Evolutionary conservation across 2,888 invertebrate genomes (phyloP).

Genomic region (Formica aserva): DNA sequence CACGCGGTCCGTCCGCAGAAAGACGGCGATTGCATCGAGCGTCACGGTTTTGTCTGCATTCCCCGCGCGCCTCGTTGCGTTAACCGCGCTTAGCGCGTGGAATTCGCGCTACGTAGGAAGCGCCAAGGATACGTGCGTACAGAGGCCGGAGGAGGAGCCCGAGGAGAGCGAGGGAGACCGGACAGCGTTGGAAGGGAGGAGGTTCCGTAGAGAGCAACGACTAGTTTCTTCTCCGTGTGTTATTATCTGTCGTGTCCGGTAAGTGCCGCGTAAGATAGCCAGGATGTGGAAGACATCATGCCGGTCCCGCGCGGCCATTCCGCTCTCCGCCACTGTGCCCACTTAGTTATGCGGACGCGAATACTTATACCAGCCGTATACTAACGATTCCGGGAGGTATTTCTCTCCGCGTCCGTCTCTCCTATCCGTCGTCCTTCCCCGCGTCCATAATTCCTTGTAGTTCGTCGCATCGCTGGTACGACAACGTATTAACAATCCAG

Average conservation of each 20-base stretch:
- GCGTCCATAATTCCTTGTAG: neutral
- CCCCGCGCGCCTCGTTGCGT: slow-evolving; percentile 74
- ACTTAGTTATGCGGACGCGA: slow-evolving; percentile 65
- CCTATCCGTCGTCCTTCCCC: neutral
- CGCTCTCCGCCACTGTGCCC: slow-evolving; percentile 56
- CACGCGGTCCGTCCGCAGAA: slow-evolving; percentile 42
- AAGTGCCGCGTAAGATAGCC: slow-evolving; percentile 71
- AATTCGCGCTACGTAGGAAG: slow-evolving; percentile 66
- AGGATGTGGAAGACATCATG: slow-evolving; percentile 65
- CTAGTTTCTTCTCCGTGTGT: slow-evolving; percentile 78
- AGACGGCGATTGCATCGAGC: slow-evolving; percentile 60
- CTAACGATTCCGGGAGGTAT: slow-evolving; percentile 69
- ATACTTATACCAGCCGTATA: slow-evolving; percentile 64
- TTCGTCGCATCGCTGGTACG: neutral
- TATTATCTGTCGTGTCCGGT: slow-evolving; percentile 77
- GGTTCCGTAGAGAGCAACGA: slow-evolving; percentile 59
- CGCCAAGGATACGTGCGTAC: slow-evolving; percentile 34
- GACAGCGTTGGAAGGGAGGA: slow-evolving; percentile 47
- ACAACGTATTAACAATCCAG: neutral
- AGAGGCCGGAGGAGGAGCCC: slow-evolving; percentile 41
- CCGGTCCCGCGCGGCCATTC: slow-evolving; percentile 46
- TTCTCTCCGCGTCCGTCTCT: neutral
- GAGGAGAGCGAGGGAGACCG: slow-evolving; percentile 32
- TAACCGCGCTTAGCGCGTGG: slow-evolving; percentile 70
- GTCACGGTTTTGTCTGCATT: slow-evolving; percentile 76